Conservation (phyloP, 2,888 invertebrate species). For the Sialis fuliginosa region DNA sequence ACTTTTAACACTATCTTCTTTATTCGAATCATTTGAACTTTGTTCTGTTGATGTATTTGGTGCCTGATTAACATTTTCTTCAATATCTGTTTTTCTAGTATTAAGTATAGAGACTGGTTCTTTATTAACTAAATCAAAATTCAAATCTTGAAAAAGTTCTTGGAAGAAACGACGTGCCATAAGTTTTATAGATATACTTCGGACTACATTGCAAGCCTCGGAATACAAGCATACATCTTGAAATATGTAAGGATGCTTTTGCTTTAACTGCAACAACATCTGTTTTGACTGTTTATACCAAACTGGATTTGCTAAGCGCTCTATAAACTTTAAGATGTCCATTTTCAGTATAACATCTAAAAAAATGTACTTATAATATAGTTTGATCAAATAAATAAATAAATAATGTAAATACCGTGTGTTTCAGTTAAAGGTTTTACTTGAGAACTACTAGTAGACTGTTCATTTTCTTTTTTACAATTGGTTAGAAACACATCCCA, state of each 20-base stretch:
- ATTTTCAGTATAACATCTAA: conserved; percentile 13
- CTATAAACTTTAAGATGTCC: conserved; percentile 52
- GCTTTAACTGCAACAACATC: conserved; percentile 56
- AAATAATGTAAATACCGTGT: too few species aligned
- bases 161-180: conserved; percentile 76
- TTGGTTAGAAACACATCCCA: too few species aligned
- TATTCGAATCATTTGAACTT: conserved; percentile 4
- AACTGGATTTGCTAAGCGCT: conserved; percentile 61
- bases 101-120: conserved; percentile 25
- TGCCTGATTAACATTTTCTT: conserved; percentile 7
- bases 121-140: conserved; percentile 43
- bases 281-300: conserved; percentile 67
- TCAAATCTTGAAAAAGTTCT: conserved; percentile 78
- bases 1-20: conserved; percentile 1
- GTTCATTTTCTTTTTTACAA: too few species aligned
- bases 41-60: conserved; percentile 3
- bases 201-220: conserved; percentile 67
- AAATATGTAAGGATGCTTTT: conserved; percentile 52
- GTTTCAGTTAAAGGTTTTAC: too few species aligned
- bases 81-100: background rate
- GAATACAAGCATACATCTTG: conserved; percentile 85
- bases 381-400: too few species aligned
- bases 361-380: background rate
- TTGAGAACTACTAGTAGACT: too few species aligned
- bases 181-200: conserved; percentile 64